Evolutionary conservation across 2,797 vertebrate species (phyloP), one percentile per base, ranked within the genome.

Genomic region (Oryzias dopingdopingensis): DNA sequence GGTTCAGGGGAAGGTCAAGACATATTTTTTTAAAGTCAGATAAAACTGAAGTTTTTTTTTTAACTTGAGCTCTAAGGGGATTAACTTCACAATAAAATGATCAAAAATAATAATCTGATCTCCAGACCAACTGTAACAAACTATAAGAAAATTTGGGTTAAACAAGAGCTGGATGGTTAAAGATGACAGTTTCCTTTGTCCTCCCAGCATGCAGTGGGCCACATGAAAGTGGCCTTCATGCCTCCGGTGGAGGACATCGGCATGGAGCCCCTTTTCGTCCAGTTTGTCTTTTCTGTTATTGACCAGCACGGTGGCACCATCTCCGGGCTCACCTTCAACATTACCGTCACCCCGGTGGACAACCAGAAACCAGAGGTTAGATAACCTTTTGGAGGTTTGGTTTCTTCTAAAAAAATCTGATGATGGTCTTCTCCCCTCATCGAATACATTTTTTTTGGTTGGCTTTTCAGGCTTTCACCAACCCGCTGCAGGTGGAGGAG

Each of bases 141-240:
- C 44, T 46, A 6, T 8, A 42, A 37, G 32, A 37, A 37, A 37
- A 37, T 8, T 10, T 32, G 2, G 29, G 7, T 8, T 8, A 32
- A 32, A 32, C 29, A 8, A 4, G n/a, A 20, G 8, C 44, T 45
- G 5, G 14, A 32, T 32, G 4, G 6, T 29, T 29, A 6, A 29
- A 29, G 26, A 37, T 37, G 10, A 13, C 32, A 1, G 10, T 37
- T 10, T 37, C 12, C 10, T 37, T 13, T 15, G 8, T 14, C 47
- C 17, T 60, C 49, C 43, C 72, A 94, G 93, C 86, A 92, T 53
- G 93, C 92, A n/a, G 90, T 79, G 24, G 89, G 86, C 71, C 91
- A 94, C 82, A 77, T 88, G 83, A 92, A 94, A 64, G 91, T 94
- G 56, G 93, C 85, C 12, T 94, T 92, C 83, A 92, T 94, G 92